These are phyloP conservation scores for Coilia nasus DNA, from an alignment of 2,797 vertebrate species.

Conservation along the genomic window DNA sequence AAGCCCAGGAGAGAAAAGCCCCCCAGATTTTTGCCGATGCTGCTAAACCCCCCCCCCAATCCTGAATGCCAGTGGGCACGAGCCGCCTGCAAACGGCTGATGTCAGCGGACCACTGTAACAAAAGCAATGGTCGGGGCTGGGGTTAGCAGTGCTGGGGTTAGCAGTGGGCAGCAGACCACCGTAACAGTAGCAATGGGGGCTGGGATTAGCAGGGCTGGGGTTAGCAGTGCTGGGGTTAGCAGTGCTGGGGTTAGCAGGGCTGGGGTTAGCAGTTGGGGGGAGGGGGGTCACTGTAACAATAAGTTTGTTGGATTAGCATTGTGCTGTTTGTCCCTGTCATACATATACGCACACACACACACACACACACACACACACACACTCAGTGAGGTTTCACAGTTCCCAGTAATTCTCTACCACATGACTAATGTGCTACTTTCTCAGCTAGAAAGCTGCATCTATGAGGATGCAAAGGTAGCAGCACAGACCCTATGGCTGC, in stretches of 20 bases:
- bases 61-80: conserved; percentile 50
- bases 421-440: no score
- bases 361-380: not conserved
- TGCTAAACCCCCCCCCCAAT: conserved; percentile 58
- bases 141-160: conserved; percentile 46
- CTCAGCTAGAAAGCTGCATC: no score
- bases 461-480: no score
- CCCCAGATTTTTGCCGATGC: conserved; percentile 58
- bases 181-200: no score
- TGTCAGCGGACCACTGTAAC: no score
- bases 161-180: conserved; percentile 11
- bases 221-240: conserved; percentile 48
- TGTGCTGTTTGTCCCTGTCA: not conserved
- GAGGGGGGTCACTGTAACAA: conserved; percentile 40
- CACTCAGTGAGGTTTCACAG: not conserved
- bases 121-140: no score
- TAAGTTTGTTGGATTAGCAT: conserved; percentile 17
- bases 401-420: no score
- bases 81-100: conserved; percentile 61
- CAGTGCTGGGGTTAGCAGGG: not conserved
- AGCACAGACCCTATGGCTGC: no score
- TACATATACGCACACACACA: not conserved
- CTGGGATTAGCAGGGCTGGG: no score
- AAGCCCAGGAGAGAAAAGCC: conserved; percentile 74
- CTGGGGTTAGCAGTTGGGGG: no score